Base-by-base conservation (phyloP, 2,113 vertebrate species). In the Tautogolabrus adspersus region DNA sequence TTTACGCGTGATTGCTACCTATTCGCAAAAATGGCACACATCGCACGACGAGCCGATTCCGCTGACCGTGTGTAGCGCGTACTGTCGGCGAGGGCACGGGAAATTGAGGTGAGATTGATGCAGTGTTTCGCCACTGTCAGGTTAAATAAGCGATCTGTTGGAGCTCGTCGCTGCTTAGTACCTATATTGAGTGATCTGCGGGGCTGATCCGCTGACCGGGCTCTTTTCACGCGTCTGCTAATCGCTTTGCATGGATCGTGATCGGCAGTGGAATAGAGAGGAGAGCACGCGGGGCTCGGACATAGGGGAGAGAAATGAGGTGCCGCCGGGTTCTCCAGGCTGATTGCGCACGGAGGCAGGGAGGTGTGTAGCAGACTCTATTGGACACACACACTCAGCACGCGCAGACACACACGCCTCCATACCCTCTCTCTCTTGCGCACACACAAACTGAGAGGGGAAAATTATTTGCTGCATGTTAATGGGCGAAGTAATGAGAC, bases 401-500 rank as follows among this genome's bases (percentile, higher is more conserved):
- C 73, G 46, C 70, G 73, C 69, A 11, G 60, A 55, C 55, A 37
- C 16, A 72, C 75, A 12, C 69, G 19, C 55, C 51, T 1, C 49
- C 8, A 51, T 57, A 61, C 56, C 7, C 66, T 22, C 65, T 26
- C 69, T 46, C 63, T 46, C 40, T 16, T 65, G 15, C 78, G 19
- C 77, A 30, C 73, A 52, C 77, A 77, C 66, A 74, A 51, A 77
- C 59, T 47, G 47, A 79, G 58, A 66, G 55, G 73, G 63, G 82
- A 77, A 84, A 79, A 83, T 84, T 62, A 82, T 89, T 91, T 84
- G 77, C 74, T 89, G 90, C 91, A 92, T 90, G 88, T 91, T 93
- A 94, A 94, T 93, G 87, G 88, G 56, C 10, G 80, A 88, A 83
- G 91, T 93, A 93, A 93, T 93, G 90, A 93, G 91, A 92, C 72